Base-by-base conservation (phyloP, 1,140 invertebrate genomes). In the Melipona quadrifasciata region DNA sequence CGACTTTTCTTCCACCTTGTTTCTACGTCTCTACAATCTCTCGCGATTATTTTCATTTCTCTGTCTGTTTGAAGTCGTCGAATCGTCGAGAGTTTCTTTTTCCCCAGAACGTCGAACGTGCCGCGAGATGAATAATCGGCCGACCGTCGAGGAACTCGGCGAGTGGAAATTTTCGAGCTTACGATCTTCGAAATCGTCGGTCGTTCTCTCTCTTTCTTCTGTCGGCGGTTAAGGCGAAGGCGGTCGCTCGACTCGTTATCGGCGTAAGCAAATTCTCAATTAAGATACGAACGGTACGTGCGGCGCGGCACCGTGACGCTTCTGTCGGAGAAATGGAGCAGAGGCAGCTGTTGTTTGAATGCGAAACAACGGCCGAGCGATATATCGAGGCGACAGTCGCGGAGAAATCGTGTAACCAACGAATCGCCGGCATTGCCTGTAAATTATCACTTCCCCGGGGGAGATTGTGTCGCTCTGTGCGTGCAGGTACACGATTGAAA, bases 281-380 rank as follows among this genome's bases (percentile, higher is more conserved):
- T 84, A 84, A 70, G 80, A 82, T 65, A 77, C 17, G 80, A 58
- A 76, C 77, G 64, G 58, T 77, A 21, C 39, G 8, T 12, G 10
- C 47, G 24, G 34, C 34, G 19, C 31, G 14, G 53, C 53, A 47
- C 31, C 39, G 19, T 58, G 65, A 83, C 75, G 65, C 53, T 82
- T 58, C 64, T 58, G 34, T 68, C 27, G 55, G 19, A 70, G 55
- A 4, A 61, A n/a, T 12, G 58, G 53, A 78, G 76, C 47, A 31
- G 39, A 64, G 51, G 34, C 76, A 79, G 82, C 67, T 83, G 74
- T 77, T 79, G 75, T 84, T 84, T 58, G 75, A 79, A 84, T 53
- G 64, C 67, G 19, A 53, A 72, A 79, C 75, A 34, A 12, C 39
- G 31, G 58, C 68, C 71, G 51, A 27, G 21, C 31, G 75, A 79